Evolutionary conservation across 2,797 vertebrate genomes (phyloP), one percentile per base, ranked within the genome.

Genomic region (Bradypus variegatus): DNA sequence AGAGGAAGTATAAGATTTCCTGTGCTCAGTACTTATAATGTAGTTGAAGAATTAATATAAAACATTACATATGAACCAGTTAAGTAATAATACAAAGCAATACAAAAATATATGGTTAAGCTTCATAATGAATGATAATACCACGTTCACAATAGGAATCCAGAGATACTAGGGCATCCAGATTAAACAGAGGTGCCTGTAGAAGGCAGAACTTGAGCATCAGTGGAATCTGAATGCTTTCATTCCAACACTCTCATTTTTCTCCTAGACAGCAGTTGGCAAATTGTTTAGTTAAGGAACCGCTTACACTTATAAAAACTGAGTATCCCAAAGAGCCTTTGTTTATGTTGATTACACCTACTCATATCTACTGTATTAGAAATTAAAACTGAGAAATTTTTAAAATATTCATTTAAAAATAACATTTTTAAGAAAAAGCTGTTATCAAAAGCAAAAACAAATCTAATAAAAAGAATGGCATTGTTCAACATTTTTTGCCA

Each of bases 31-130:
- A 86, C 27, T 88, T 78, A 72, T 3, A 85, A 23, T n/a, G 18
- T 55, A 88, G 58, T 45, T 91, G 33, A 88, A 87, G 53, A 91
- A 89, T 85, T 83, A 88, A 69, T 55, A 79, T 58, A 36, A 92
- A 92, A 77, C 14, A 76, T 60, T 31, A 75, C 13, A 55, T 13
- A 41, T 48, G 36, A 27, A 78, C 60, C 9, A 62, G 45, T 86
- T 76, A 93, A 80, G 48, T 85, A 58, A 82, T 60, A 27, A 16
- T 16, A 73, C 21, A 90, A 80, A 79, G 41, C 33, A 38, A 23
- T n/a, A 53, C 12, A n/a, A 62, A 48, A 81, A 53, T 23, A 36
- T 19, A 67, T 8, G 25, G 21, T 36, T 70, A 93, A 70, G 19
- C 85, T 78, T 84, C 83, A 90, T 12, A 91, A 29, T 50, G 58